These are phyloP conservation scores for Serranus cabrilla DNA, from an alignment of 2,797 vertebrate species.

Conservation along the genomic window DNA sequence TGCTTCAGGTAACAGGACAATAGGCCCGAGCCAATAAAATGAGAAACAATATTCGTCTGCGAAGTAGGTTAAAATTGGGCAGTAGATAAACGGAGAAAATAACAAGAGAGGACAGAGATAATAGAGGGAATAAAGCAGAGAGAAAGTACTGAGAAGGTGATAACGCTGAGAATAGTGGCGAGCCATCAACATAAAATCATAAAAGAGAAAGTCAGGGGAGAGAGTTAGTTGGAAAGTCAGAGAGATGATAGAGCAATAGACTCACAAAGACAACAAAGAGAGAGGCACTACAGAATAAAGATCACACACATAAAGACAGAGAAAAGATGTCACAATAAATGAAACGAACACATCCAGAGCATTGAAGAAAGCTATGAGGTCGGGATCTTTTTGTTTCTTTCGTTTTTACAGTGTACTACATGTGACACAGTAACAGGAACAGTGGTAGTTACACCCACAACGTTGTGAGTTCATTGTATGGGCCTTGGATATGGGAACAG, in stretches of 20 bases:
- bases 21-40: constrained; percentile 23
- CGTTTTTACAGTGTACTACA: not conserved
- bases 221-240: not conserved
- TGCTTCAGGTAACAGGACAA: constrained; percentile 50
- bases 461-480: not conserved
- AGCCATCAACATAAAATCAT: constrained; percentile 33
- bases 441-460: not conserved
- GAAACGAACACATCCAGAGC: not conserved
- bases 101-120: constrained; percentile 43
- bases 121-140: constrained; percentile 35
- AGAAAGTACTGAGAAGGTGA: constrained; percentile 40
- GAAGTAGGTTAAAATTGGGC: constrained; percentile 26
- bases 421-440: not conserved
- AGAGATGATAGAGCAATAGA: constrained; percentile 24
- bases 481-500: not conserved
- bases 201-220: constrained; percentile 20
- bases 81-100: constrained; percentile 45
- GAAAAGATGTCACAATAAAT: constrained; percentile 8
- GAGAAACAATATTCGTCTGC: constrained; percentile 15
- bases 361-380: not conserved
- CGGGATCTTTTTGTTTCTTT: not conserved
- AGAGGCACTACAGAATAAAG: constrained; percentile 13
- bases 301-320: constrained; percentile 20
- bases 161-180: constrained; percentile 17
- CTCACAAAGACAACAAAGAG: constrained; percentile 24